Conservation (phyloP, 1,140 invertebrate genomes). For the Heliconius nattereri region DNA sequence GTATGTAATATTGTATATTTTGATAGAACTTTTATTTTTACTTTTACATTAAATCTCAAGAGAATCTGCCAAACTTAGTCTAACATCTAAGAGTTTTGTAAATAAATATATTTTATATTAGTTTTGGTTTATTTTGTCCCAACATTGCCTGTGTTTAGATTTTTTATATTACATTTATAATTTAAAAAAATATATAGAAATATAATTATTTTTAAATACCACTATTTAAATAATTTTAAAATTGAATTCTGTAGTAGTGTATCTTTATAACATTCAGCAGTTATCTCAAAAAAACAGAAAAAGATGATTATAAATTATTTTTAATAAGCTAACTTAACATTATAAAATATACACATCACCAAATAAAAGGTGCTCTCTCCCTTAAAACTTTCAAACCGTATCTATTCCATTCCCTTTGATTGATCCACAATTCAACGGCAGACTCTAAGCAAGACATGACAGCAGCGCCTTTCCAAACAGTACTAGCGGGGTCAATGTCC, state of each 20-base stretch:
- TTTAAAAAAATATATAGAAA: too few species aligned
- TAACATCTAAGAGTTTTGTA: not conserved
- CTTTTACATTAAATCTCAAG: not conserved
- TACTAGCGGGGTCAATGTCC: constrained; percentile 94
- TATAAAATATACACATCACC: constrained; percentile 46
- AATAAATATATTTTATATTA: constrained; percentile 4
- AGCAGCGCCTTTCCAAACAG: constrained; percentile 96
- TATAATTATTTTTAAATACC: too few species aligned
- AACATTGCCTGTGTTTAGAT: not conserved
- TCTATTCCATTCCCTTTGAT: constrained; percentile 91
- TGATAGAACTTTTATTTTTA: not conserved
- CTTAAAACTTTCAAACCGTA: constrained; percentile 92
- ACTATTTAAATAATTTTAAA: too few species aligned
- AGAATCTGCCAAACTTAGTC: constrained; percentile 2
- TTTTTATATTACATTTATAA: too few species aligned
- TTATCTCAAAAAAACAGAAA: not conserved
- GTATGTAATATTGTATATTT: not conserved
- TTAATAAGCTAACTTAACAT: not conserved
- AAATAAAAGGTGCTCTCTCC: constrained; percentile 91
- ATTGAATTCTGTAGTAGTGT: not conserved
- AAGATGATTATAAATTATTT: not conserved
- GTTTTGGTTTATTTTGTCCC: not conserved
- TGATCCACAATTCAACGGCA: constrained; percentile 96
- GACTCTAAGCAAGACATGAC: constrained; percentile 96
- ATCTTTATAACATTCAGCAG: not conserved